A percentile compares a stretch with the other conserved stretches of the same genome.
phyloP scores from a whole-genome alignment of 2,113 vertebrate species.

The Dunckerocampus dactyliophorus region DNA sequence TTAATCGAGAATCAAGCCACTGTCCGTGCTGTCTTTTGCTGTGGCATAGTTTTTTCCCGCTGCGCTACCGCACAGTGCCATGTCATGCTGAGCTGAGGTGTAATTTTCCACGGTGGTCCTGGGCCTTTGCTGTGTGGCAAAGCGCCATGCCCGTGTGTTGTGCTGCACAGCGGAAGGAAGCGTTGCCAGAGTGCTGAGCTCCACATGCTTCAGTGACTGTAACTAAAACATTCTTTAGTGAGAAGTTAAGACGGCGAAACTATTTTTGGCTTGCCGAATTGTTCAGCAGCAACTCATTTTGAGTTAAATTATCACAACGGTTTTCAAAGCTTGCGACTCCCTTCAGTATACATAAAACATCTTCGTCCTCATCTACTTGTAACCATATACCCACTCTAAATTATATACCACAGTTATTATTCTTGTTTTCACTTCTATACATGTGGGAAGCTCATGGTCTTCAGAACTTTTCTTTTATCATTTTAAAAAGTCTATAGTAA shows the following conservation, averaged over 20 bases:
- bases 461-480: no score
- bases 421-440: no score
- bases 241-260: constrained; percentile 43
- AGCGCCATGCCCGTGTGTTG: constrained; percentile 2
- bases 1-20: constrained; percentile 14
- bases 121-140: constrained; percentile 8
- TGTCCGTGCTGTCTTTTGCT: constrained; percentile 3
- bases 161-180: constrained; percentile 4
- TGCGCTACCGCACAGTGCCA: constrained; percentile 2
- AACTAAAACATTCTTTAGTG: constrained; percentile 52
- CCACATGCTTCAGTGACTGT: constrained; percentile 25
- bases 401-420: no score
- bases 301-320: constrained; percentile 16
- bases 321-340: background rate
- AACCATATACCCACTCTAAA: background rate
- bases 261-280: constrained; percentile 25
- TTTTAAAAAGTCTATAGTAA: no score
- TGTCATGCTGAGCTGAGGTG: constrained; percentile 28
- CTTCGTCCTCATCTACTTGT: background rate
- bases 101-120: constrained; percentile 16
- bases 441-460: no score
- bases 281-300: constrained; percentile 34
- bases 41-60: constrained; percentile 7
- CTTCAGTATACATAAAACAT: background rate
- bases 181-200: constrained; percentile 29